Base-by-base conservation (phyloP, 2,113 vertebrate genomes). In the Hiodon alosoides region DNA sequence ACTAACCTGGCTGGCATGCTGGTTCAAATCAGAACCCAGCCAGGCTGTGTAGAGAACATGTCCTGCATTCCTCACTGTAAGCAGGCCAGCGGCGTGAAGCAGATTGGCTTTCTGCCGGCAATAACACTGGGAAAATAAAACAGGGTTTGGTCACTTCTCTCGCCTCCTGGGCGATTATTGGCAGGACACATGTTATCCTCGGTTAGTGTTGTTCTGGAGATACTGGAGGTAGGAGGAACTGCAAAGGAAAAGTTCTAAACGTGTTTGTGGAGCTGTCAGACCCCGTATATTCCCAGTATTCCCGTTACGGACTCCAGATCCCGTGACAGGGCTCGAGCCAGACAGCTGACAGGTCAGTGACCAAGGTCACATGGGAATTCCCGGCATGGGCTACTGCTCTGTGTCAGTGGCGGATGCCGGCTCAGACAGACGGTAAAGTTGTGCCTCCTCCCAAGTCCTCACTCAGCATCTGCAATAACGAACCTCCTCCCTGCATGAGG, bases 401-500 rank as follows among this genome's bases (percentile, higher is more conserved):
- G 71, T 4, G 7, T 51, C 59, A 62, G 0, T 46, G 31, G 8
- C 13, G 2, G 70, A 31, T 46, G 58, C 59, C n/a, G 9, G 59
- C 6, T 5, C 3, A 7, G 70, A 46, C 11, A 14, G 69, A 46
- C 14, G 55, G 17, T 51, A 16, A 5, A 6, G 48, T 50, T 58
- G 7, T 17, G 52, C 14, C 11, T 4, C 75, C 79, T 61, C 76
- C 65, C 73, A 77, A 74, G 51, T 80, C 72, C 76, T 59, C 55
- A 13, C 72, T 80, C 68, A 72, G 79, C 78, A 72, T 76, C 50
- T 75, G 74, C 51, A 77, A 77, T 83, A 86, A 83, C 82, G 82
- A 85, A 88, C 82, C 46, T 83, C 83, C 77, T 84, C 82, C 81
- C 86, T 81, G 79, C 76, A 0, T 57, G 52, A 66, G 67, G 68